Base-by-base conservation (phyloP, 1,140 invertebrate genomes). In the Zaprionus vittiger region DNA sequence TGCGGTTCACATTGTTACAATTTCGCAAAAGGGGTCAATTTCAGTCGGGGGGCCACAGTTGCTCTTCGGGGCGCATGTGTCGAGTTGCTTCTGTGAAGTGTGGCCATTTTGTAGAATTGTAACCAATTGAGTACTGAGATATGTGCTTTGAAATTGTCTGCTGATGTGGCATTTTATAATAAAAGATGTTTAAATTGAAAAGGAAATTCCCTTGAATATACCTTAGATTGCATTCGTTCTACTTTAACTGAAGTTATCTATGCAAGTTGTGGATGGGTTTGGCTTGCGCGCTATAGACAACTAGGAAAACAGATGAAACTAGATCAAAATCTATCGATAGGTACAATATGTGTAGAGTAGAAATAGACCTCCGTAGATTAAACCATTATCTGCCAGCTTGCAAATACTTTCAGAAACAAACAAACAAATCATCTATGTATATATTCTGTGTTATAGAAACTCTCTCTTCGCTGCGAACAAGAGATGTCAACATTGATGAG, bases 51-150 rank as follows among this genome's bases (percentile, higher is more conserved):
- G 83, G 73, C 83, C 87, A 64, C 73, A 78, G 56, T 83, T 87
- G 49, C 49, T 60, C 47, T 67, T 54, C 59, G 79, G 57, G 57
- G 81, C 81, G 81, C 81, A 83, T 84, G 81, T 80, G 81, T 80
- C 70, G 65, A 59, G 68, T 56, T 17, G 54, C 12, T 26, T 20
- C 26, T 66, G 38, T 14, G 52, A 54, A 49, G 24, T 22, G 80
- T 34, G 52, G 83, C 83, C 83, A 86, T 86, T 86, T 87, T 86
- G 77, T 67, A 41, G 24, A 38, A 56, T n/a, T 56, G 41, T 60
- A 54, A 24, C 64, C 75, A 70, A 81, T 59, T 44, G 74, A 54
- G 49, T 9, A 47, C 2, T 17, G 41, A 15, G 15, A n/a, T 44
- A 14, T 12, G 12, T 37, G 4, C 38, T 6, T 41, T 6, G 15